A percentile compares a stretch with the other conserved stretches of the same genome.
Evolutionary conservation across 2,113 vertebrate species (phyloP).

Genomic region (Brachypodius melanocephalos): DNA sequence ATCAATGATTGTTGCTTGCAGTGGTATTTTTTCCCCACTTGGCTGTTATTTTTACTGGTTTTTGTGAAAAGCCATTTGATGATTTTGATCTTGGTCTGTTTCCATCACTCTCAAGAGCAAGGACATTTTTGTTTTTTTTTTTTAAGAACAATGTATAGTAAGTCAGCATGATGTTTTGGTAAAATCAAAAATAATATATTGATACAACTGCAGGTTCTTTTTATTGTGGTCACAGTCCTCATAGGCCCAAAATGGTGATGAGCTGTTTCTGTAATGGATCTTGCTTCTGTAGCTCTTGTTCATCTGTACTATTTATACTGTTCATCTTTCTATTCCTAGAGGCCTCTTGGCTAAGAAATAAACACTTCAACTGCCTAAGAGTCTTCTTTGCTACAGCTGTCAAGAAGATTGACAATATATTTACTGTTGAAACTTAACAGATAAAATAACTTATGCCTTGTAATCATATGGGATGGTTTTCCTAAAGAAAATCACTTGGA

Average conservation of each 20-base stretch:
- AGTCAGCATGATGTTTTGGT: neutral
- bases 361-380: neutral
- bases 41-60: neutral
- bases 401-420: conserved; percentile 14
- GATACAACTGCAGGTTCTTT: neutral
- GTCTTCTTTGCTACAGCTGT: neutral
- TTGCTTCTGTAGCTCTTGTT: neutral
- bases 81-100: neutral
- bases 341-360: neutral
- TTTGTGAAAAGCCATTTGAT: neutral
- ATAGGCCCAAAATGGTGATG: neutral
- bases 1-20: neutral
- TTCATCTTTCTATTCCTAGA: neutral
- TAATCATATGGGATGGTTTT: neutral
- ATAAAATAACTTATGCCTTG: conserved; percentile 1
- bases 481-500: neutral
- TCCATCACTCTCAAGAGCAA: neutral
- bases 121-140: too few species aligned
- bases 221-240: neutral
- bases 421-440: conserved; percentile 11
- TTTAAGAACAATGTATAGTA: neutral
- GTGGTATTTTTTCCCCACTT: neutral
- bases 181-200: neutral
- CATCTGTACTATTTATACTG: neutral
- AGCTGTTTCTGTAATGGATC: neutral